Evolutionary conservation across 2,797 vertebrate genomes (phyloP).

Genomic region (Xerus rutilus): DNA sequence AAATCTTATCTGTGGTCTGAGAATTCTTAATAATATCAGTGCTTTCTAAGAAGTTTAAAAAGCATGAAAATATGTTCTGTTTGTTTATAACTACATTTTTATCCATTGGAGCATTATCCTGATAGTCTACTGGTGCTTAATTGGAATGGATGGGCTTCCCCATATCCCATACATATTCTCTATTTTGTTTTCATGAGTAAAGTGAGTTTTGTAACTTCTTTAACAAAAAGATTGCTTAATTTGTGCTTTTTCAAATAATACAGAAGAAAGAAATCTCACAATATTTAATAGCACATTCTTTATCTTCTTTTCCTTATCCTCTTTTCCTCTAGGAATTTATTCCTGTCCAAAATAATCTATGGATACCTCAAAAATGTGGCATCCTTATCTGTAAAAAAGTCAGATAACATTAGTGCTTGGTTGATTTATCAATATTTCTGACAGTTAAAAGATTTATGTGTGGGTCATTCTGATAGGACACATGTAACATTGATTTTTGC

Average conservation of each 20-base stretch:
- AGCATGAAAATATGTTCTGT: not conserved
- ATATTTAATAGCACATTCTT: not conserved
- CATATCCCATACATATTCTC: not conserved
- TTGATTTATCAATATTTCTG: constrained; percentile 75
- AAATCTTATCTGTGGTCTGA: not conserved
- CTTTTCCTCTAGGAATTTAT: constrained; percentile 62
- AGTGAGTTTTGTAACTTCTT: not conserved
- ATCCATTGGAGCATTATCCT: not conserved
- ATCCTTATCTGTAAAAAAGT: constrained; percentile 76
- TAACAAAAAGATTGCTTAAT: constrained; percentile 41
- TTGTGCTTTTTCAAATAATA: constrained; percentile 15
- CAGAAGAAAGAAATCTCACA: not conserved
- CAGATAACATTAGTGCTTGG: constrained; percentile 55
- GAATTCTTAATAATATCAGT: not conserved
- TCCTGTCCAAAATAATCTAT: constrained; percentile 67
- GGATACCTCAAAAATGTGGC: constrained; percentile 51
- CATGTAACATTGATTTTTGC: constrained; percentile 80
- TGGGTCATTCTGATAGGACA: constrained; percentile 72
- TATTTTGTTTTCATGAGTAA: constrained; percentile 20
- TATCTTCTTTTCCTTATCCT: constrained; percentile 44
- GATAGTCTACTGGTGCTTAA: not conserved
- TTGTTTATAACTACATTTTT: not conserved
- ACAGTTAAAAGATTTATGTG: constrained; percentile 72
- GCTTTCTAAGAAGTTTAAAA: constrained; percentile 9
- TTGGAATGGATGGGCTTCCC: not conserved